Evolutionary conservation across 1,140 invertebrate species (phyloP).

Genomic region (Fopius arisanus): DNA sequence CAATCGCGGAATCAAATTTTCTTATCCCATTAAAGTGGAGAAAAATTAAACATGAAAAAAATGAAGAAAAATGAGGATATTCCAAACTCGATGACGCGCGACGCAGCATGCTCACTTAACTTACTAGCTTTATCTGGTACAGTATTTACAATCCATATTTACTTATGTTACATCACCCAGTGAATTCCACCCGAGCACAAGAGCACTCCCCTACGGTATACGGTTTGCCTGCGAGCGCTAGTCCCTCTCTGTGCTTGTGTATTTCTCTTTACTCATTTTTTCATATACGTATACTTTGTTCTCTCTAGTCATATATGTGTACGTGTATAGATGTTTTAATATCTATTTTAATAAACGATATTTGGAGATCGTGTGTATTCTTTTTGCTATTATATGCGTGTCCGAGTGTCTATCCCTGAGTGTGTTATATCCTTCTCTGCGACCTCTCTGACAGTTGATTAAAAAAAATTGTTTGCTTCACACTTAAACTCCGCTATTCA

Average conservation of each 20-base stretch:
- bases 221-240: slow-evolving; percentile 32
- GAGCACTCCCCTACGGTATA: slow-evolving; percentile 43
- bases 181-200: slow-evolving; percentile 55
- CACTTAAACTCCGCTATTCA: neutral
- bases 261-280: slow-evolving; percentile 25
- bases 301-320: neutral
- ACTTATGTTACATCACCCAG: slow-evolving; percentile 65
- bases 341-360: slow-evolving; percentile 3
- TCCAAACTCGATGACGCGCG: slow-evolving; percentile 39
- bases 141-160: slow-evolving; percentile 67
- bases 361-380: neutral
- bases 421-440: slow-evolving; percentile 1
- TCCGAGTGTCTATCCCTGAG: neutral
- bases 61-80: neutral
- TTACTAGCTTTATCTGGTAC: slow-evolving; percentile 63
- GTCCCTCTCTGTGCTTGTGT: slow-evolving; percentile 38
- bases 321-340: slow-evolving; percentile 9
- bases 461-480: neutral
- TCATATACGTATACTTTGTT: neutral
- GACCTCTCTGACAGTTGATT: neutral
- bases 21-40: neutral
- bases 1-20: neutral
- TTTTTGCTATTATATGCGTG: neutral
- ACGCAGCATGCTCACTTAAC: slow-evolving; percentile 59
- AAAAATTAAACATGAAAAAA: neutral